These are phyloP conservation scores for Nymphalis polychloros DNA, from an alignment of 2,888 invertebrate genomes.

Conservation along the genomic window DNA sequence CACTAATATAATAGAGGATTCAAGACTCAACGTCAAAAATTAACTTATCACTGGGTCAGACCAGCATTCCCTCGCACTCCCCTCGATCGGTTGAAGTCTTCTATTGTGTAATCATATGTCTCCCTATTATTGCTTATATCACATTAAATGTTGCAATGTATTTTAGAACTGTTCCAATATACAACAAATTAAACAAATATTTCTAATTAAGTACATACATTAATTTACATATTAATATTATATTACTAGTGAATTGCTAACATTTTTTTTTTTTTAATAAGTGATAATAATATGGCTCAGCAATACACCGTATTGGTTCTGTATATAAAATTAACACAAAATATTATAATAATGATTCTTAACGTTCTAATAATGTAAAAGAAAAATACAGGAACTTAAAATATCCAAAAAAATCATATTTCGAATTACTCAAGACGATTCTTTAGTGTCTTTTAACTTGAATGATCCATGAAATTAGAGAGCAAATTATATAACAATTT, in stretches of 20 bases:
- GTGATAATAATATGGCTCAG: conserved; percentile 70
- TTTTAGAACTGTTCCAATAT: conserved; percentile 72
- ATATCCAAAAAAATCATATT: conserved; percentile 38
- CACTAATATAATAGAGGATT: conserved; percentile 79
- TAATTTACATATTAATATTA: conserved; percentile 50
- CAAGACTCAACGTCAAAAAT: conserved; percentile 72
- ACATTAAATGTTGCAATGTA: conserved; percentile 71
- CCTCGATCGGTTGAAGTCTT: conserved; percentile 43
- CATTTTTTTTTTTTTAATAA: conserved; percentile 43
- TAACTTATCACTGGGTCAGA: conserved; percentile 64
- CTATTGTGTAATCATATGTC: conserved; percentile 65
- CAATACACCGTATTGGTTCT: conserved; percentile 46
- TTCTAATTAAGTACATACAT: conserved; percentile 79
- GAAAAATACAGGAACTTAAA: conserved; percentile 47
- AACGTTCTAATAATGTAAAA: conserved; percentile 36
- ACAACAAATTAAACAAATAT: conserved; percentile 74
- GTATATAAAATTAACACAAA: conserved; percentile 29
- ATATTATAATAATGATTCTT: conserved; percentile 33
- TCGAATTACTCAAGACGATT: conserved; percentile 29
- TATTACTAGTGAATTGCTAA: conserved; percentile 53
- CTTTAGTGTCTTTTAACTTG: conserved; percentile 37
- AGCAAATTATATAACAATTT: conserved; percentile 58
- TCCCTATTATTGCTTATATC: conserved; percentile 80
- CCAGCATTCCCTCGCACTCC: conserved; percentile 34
- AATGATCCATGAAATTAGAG: conserved; percentile 58